phyloP scores from a whole-genome alignment of 2,797 vertebrate genomes.

The Sciurus carolinensis region DNA sequence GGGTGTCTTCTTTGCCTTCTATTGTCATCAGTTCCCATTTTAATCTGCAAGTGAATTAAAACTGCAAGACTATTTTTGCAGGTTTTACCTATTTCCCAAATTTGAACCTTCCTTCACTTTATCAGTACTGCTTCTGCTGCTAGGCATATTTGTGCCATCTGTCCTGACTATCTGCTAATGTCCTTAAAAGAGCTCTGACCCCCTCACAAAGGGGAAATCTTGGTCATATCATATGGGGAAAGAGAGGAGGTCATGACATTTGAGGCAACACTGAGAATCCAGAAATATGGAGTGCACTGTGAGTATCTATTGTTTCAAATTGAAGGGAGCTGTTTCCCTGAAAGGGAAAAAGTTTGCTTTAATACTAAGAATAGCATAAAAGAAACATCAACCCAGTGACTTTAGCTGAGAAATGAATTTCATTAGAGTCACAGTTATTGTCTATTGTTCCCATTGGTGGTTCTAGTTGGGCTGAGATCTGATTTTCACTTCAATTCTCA shows the following conservation, averaged over 20 bases:
- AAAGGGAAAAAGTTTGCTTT: conserved; percentile 69
- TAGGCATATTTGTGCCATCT: not conserved
- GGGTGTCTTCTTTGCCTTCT: not conserved
- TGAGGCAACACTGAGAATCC: conserved; percentile 59
- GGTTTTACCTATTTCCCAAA: not conserved
- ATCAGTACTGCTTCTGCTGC: not conserved
- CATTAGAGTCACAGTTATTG: conserved; percentile 77
- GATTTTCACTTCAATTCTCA: conserved; percentile 82
- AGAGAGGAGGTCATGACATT: conserved; percentile 68
- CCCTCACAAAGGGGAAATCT: not conserved
- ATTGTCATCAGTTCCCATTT: not conserved
- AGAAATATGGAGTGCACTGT: conserved; percentile 67
- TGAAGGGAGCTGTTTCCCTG: conserved; percentile 69
- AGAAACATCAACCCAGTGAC: conserved; percentile 62
- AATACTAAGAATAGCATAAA: conserved; percentile 78
- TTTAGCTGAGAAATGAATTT: conserved; percentile 83
- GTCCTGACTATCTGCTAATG: not conserved
- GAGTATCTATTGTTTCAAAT: conserved; percentile 80
- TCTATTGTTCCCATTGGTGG: conserved; percentile 80
- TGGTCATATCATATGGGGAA: conserved; percentile 21
- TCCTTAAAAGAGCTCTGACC: conserved; percentile 12
- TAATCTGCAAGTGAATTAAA: conserved; percentile 12
- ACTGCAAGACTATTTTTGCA: not conserved
- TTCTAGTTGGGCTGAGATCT: conserved; percentile 78
- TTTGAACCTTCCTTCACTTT: not conserved